Evolutionary conservation across 2,888 invertebrate genomes (phyloP).

Genomic region (Ophonus ardosiacus): DNA sequence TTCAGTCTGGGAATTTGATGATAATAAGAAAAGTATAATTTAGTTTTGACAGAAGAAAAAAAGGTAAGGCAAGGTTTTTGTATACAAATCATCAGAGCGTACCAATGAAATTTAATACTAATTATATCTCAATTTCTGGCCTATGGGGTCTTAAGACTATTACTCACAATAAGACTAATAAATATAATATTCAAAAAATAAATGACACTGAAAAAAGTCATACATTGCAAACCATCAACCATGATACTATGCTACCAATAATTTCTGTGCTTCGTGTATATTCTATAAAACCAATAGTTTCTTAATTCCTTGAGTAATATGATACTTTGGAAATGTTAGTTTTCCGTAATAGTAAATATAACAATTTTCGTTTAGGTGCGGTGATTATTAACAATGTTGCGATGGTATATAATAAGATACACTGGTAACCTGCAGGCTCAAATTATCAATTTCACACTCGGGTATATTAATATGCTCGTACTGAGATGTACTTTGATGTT

Average conservation of each 20-base stretch:
- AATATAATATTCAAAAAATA: too few species aligned
- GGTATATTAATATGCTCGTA: constrained; percentile 25
- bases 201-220: too few species aligned
- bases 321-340: constrained; percentile 18
- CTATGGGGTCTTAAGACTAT: background rate
- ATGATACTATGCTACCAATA: too few species aligned
- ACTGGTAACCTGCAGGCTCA: constrained; percentile 27
- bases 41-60: background rate
- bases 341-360: constrained; percentile 32
- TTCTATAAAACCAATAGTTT: too few species aligned
- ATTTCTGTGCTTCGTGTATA: too few species aligned
- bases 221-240: too few species aligned
- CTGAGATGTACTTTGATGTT: constrained; percentile 22
- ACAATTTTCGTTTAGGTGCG: constrained; percentile 41
- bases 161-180: background rate
- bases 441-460: constrained; percentile 49
- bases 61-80: background rate
- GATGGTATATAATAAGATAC: constrained; percentile 22
- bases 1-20: constrained; percentile 36
- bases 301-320: background rate
- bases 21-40: constrained; percentile 36
- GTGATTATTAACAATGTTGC: constrained; percentile 45
- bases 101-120: constrained; percentile 6
- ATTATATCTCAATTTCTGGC: background rate
- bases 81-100: constrained; percentile 38